These are phyloP conservation scores for Choristoneura rosaceana DNA, from an alignment of 2,888 invertebrate genomes.

Conservation along the genomic window DNA sequence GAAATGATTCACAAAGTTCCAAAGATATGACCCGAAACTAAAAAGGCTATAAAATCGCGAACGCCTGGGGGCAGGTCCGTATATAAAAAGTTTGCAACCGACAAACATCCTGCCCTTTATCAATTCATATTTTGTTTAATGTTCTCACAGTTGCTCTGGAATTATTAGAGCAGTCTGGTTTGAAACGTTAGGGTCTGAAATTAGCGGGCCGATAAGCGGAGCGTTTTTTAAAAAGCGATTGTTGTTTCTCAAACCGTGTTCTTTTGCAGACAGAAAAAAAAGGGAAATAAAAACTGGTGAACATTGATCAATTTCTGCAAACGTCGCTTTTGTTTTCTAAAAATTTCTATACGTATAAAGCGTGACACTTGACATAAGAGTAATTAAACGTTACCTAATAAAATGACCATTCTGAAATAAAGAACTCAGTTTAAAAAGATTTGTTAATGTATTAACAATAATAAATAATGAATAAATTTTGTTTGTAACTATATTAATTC, in stretches of 20 bases:
- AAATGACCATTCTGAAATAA: too few species aligned
- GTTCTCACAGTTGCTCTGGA: slow-evolving; percentile 72
- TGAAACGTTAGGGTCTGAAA: slow-evolving; percentile 46
- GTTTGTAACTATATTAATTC: too few species aligned
- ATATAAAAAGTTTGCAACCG: slow-evolving; percentile 55
- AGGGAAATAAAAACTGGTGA: too few species aligned
- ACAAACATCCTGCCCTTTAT: slow-evolving; percentile 68
- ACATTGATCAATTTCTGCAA: too few species aligned
- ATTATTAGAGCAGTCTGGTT: slow-evolving; percentile 48
- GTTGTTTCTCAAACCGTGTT: neutral
- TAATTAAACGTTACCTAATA: too few species aligned
- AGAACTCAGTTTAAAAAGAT: too few species aligned
- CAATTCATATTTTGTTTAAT: slow-evolving; percentile 79
- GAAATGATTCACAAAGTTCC: slow-evolving; percentile 8
- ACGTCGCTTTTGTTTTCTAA: too few species aligned
- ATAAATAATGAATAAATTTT: too few species aligned
- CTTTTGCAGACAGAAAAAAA: too few species aligned
- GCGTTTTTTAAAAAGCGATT: slow-evolving; percentile 14
- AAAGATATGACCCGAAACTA: slow-evolving; percentile 26
- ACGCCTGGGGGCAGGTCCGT: slow-evolving; percentile 58
- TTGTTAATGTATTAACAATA: too few species aligned
- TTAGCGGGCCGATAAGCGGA: slow-evolving; percentile 49
- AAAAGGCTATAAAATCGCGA: slow-evolving; percentile 50
- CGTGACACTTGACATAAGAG: too few species aligned
- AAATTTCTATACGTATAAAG: too few species aligned